phyloP scores from a whole-genome alignment of 1,140 invertebrate species.

The Sminthurinus signatus region DNA sequence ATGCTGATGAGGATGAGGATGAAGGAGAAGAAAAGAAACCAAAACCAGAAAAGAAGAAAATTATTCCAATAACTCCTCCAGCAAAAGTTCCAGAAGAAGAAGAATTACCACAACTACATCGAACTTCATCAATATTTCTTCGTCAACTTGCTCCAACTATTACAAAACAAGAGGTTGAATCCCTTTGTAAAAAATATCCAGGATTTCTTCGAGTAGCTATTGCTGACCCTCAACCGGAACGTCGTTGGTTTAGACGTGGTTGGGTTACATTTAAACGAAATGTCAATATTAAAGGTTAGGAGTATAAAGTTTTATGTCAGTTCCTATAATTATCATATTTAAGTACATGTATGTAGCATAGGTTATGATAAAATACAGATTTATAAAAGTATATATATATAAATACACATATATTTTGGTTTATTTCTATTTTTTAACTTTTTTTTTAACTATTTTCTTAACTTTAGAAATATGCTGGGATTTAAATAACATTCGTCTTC shows the following conservation, averaged over 20 bases:
- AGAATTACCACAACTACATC: conserved; percentile 59
- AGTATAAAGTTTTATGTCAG: no score
- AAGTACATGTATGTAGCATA: background rate
- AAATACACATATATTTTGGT: no score
- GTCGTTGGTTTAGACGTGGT: conserved; percentile 88
- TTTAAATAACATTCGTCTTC: conserved; percentile 87
- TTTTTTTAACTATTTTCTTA: conserved; percentile 16
- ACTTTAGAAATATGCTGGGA: conserved; percentile 94
- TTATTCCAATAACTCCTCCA: background rate
- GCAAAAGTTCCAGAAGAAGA: conserved; percentile 27
- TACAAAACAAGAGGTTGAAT: conserved; percentile 93
- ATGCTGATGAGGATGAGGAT: conserved; percentile 45
- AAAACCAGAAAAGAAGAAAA: conserved; percentile 43
- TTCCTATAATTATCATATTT: no score
- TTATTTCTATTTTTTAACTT: no score
- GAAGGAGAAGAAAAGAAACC: conserved; percentile 21
- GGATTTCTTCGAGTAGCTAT: conserved; percentile 95
- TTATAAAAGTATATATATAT: no score
- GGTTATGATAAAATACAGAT: background rate
- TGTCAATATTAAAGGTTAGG: conserved; percentile 81
- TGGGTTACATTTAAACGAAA: conserved; percentile 97
- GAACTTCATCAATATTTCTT: conserved; percentile 94
- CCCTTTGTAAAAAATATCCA: conserved; percentile 89
- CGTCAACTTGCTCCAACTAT: conserved; percentile 91
- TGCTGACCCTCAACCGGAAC: conserved; percentile 91